These are phyloP conservation scores for Neomonachus schauinslandi DNA, from an alignment of 2,113 vertebrate genomes.

Conservation along the genomic window DNA sequence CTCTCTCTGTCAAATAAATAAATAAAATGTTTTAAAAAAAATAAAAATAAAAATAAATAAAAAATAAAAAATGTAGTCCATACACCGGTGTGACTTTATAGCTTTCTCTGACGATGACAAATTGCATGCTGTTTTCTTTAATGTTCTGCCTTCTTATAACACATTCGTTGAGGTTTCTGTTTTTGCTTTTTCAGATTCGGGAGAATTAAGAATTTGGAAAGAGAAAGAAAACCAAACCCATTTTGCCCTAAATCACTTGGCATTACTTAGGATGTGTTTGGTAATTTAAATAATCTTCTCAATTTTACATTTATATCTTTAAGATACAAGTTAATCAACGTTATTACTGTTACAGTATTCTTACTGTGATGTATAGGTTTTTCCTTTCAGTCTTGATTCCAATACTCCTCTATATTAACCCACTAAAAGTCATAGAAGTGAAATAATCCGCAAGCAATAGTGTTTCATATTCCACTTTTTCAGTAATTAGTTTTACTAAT, in stretches of 20 bases:
- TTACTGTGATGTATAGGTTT: background rate
- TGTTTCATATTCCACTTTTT: background rate
- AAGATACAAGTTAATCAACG: background rate
- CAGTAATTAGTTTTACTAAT: background rate
- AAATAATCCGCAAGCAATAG: background rate
- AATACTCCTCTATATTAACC: background rate
- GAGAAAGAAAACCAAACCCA: background rate
- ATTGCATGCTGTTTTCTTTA: background rate
- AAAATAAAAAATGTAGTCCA: too few relatives aligned
- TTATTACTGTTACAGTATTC: too few relatives aligned
- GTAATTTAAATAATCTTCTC: background rate
- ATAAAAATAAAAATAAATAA: too few relatives aligned
- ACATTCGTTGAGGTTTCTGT: background rate
- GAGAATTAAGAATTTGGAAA: background rate
- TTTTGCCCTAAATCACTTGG: background rate
- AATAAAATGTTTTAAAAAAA: background rate
- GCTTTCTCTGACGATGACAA: background rate
- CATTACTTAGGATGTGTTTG: background rate
- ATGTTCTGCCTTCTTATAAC: too few relatives aligned
- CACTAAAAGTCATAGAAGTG: background rate
- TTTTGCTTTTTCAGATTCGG: background rate
- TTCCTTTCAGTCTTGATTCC: background rate
- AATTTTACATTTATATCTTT: background rate
- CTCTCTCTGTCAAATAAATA: background rate
- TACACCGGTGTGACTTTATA: too few relatives aligned